phyloP scores from a whole-genome alignment of 2,113 vertebrate species.

The Urocitellus parryii region DNA sequence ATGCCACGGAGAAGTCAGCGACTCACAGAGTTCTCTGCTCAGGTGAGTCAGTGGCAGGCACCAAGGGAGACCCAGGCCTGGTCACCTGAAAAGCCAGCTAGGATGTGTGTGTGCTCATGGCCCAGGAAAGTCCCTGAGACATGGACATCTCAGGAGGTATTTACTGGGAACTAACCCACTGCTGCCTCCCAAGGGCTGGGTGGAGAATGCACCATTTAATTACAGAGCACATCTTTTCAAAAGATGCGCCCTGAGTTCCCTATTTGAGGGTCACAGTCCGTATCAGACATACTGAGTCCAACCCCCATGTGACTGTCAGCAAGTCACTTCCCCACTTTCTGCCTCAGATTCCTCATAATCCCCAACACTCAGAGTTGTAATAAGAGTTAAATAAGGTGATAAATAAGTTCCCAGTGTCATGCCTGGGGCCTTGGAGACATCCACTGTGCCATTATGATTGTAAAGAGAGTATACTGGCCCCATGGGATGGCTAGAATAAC shows the following conservation, averaged over 20 bases:
- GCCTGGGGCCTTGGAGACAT: not conserved
- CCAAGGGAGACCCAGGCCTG: no score
- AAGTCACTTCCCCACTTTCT: not conserved
- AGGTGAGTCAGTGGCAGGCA: not conserved
- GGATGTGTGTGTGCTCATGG: no score
- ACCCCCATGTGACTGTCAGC: not conserved
- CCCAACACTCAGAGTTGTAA: no score
- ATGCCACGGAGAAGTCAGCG: not conserved
- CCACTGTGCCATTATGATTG: not conserved
- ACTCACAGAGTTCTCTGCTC: not conserved
- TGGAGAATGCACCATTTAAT: no score
- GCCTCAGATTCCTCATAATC: no score
- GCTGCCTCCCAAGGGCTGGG: not conserved
- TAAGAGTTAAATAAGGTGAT: not conserved
- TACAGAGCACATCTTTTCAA: no score
- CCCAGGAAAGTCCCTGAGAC: no score
- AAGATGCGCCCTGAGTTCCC: no score
- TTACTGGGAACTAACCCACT: not conserved
- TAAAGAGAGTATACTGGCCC: not conserved
- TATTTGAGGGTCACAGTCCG: no score
- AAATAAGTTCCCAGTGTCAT: not conserved
- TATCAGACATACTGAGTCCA: not conserved
- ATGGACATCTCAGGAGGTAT: not conserved
- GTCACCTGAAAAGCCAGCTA: no score
- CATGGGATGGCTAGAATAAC: not conserved